phyloP scores from a whole-genome alignment of 2,888 invertebrate genomes.

The Autographa pulchrina region DNA sequence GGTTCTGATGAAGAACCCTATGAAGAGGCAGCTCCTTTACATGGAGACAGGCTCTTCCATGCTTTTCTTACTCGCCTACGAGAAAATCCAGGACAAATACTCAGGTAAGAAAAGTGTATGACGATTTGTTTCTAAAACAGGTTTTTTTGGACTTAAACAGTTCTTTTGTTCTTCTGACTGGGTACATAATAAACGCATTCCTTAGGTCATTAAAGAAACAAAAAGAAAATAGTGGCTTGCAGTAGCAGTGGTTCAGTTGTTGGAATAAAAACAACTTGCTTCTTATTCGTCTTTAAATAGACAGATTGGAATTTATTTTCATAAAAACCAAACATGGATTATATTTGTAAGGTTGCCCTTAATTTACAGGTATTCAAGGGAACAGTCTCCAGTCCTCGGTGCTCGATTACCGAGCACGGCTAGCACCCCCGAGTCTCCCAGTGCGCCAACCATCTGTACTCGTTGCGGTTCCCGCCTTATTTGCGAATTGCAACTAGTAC shows the following conservation, averaged over 20 bases:
- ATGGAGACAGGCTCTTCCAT: constrained; percentile 95
- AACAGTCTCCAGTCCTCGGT: constrained; percentile 91
- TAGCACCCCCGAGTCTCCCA: constrained; percentile 71
- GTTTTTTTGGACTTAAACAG: no score
- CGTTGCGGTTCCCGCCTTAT: constrained; percentile 92
- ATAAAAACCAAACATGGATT: neutral
- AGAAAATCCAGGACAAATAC: constrained; percentile 94
- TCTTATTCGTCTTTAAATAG: no score
- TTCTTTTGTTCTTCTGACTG: no score
- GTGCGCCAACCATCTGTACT: constrained; percentile 86
- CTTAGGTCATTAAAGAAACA: no score
- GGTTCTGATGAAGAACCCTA: constrained; percentile 91
- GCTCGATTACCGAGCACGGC: constrained; percentile 90
- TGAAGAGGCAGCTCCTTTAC: constrained; percentile 93
- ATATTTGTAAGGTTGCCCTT: neutral
- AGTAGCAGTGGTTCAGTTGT: no score
- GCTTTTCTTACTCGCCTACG: constrained; percentile 93
- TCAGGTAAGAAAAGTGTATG: constrained; percentile 90
- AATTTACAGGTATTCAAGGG: constrained; percentile 92
- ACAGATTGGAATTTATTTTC: no score
- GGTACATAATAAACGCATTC: no score
- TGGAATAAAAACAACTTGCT: no score
- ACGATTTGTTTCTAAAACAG: no score
- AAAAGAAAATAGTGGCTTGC: no score
- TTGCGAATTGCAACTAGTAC: constrained; percentile 96